Evolutionary conservation across 2,797 vertebrate species (phyloP), one percentile per base, ranked within the genome.

Genomic region (Danio aesculapii): DNA sequence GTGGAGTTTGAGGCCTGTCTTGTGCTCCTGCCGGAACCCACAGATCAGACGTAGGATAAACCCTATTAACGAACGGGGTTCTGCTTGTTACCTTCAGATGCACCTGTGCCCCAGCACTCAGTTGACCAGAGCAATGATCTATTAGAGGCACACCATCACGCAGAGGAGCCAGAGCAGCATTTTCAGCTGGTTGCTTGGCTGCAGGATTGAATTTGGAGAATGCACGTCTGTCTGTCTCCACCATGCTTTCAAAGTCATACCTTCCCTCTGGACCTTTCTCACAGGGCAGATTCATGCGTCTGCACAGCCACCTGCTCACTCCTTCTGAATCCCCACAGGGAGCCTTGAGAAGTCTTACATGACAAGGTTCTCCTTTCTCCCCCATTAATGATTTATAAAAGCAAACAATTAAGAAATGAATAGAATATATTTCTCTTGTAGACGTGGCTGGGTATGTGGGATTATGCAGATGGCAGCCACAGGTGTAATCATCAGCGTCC

Each of bases 71-170:
- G 75, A 94, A 91, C 10, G 79, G n/a, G 6, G 6, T 21, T 84
- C 86, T 91, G 82, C 88, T 90, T 83, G 75, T 41, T 8, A 59
- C 74, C 17, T 87, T 86, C 44, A 93, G 83, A 6, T 78, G 83
- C 53, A 91, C 81, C 2, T 91, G 89, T 2, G 92, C 93, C 64
- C 88, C 91, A 0, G 88, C 89, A 30, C 92, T 95, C 81, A 95
- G 19, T 8, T 93, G 90, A 53, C 92, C 90, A 2, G 92, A 90
- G 81, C 86, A 92, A 0, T 90, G 81, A 74, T 94, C 92, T 50
- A 81, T 13, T 59, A 94, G 81, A 2, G 90, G 59, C 30, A 93
- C 81, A 9, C 93, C 89, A 12, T 90, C 79, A 5, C 89, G 55
- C 19, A 88, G 85, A 1, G 92, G 93, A 61, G 91, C 90, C 71